A percentile compares a stretch with the other conserved stretches of the same genome.
phyloP scores from a whole-genome alignment of 1,140 invertebrate genomes.

The Neotoxoptera formosana region DNA sequence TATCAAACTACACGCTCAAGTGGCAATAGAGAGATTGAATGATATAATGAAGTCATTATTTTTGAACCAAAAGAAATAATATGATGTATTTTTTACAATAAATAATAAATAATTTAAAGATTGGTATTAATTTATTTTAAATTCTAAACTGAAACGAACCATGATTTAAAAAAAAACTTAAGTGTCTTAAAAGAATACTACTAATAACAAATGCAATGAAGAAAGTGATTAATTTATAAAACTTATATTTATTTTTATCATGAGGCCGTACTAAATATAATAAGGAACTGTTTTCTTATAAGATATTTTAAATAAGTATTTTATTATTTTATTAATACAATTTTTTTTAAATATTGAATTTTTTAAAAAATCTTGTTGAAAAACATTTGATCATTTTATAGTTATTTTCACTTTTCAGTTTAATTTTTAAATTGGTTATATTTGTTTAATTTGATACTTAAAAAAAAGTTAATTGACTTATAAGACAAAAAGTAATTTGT shows the following conservation, averaged over 20 bases:
- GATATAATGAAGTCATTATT: conserved; percentile 72
- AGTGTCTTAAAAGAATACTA: background rate
- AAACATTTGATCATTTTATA: no score
- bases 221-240: conserved; percentile 30
- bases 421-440: no score
- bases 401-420: no score
- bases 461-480: conserved; percentile 10
- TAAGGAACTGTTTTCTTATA: background rate
- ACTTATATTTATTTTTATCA: background rate
- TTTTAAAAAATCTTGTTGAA: no score
- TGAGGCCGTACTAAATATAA: background rate
- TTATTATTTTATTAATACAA: no score
- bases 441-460: background rate
- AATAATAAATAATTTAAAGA: background rate
- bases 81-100: background rate
- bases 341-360: no score
- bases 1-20: conserved; percentile 75
- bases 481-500: background rate
- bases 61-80: conserved; percentile 61
- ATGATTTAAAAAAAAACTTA: conserved; percentile 15
- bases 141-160: background rate
- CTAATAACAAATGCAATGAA: background rate
- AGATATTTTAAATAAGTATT: background rate
- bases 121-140: background rate
- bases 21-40: conserved; percentile 80